phyloP scores from a whole-genome alignment of 2,797 vertebrate genomes.

The Bovichtus diacanthus region DNA sequence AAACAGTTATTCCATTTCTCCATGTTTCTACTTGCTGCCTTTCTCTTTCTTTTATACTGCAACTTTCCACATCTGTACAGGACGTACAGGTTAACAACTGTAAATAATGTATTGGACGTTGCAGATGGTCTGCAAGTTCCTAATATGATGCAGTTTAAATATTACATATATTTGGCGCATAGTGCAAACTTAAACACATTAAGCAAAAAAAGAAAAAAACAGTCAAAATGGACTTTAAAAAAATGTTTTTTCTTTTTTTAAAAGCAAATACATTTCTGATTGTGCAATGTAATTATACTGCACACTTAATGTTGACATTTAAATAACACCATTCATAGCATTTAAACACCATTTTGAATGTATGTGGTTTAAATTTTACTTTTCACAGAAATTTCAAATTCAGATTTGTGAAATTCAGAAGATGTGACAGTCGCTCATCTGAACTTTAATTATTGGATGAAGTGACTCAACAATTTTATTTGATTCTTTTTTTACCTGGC shows the following conservation, averaged over 20 bases:
- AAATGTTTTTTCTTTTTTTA: too few relatives aligned
- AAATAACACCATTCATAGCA: not conserved
- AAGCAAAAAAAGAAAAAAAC: too few relatives aligned
- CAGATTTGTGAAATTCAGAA: too few relatives aligned
- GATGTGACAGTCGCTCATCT: too few relatives aligned
- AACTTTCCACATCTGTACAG: not conserved
- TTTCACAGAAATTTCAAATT: not conserved
- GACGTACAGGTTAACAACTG: not conserved
- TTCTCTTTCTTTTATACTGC: not conserved
- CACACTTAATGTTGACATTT: not conserved
- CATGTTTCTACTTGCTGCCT: not conserved
- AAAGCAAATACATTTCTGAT: not conserved
- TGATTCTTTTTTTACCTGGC: too few relatives aligned
- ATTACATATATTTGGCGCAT: not conserved
- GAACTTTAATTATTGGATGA: too few relatives aligned
- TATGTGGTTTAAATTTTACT: not conserved
- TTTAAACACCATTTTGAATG: not conserved
- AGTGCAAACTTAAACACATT: too few relatives aligned
- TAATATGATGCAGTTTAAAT: not conserved
- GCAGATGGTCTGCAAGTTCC: not conserved
- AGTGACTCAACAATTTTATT: too few relatives aligned
- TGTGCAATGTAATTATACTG: too few relatives aligned
- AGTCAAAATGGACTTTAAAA: too few relatives aligned
- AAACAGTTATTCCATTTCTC: not conserved
- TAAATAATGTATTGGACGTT: not conserved